A percentile compares a stretch with the other conserved stretches of the same genome.
Evolutionary conservation across 2,113 vertebrate genomes (phyloP).

Genomic region (Anthoscopus minutus): DNA sequence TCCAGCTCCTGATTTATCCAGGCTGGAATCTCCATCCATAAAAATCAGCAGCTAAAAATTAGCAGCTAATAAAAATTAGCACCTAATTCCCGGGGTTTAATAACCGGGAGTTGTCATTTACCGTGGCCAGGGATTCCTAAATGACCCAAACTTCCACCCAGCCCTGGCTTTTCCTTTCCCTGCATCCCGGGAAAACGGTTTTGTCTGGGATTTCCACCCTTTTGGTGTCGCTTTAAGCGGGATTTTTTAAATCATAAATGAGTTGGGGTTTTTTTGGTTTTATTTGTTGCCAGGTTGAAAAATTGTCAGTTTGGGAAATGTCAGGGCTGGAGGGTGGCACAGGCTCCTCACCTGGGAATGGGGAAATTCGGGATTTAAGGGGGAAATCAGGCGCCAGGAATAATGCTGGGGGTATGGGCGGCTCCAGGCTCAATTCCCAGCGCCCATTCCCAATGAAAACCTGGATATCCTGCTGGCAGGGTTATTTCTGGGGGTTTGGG

Average conservation of each 20-base stretch:
- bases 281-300: not conserved
- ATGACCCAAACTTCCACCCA: not conserved
- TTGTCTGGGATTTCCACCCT: not conserved
- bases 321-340: accelerated
- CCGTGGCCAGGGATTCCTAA: not conserved
- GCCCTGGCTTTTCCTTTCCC: not conserved
- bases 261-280: not conserved
- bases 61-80: not conserved
- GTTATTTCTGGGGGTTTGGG: not conserved
- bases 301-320: not conserved
- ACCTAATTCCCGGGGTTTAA: not conserved
- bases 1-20: not conserved
- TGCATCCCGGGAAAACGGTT: not conserved
- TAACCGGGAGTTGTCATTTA: not conserved
- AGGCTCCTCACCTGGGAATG: accelerated
- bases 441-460: accelerated
- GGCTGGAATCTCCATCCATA: not conserved
- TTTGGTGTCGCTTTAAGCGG: not conserved
- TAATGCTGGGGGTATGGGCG: accelerated
- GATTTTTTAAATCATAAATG: not conserved
- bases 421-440: accelerated
- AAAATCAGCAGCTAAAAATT: not conserved
- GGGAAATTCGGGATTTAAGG: not conserved
- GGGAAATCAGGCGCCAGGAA: accelerated
- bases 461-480: accelerated